phyloP scores from a whole-genome alignment of 2,888 invertebrate genomes.

The Ethmia dodecea region DNA sequence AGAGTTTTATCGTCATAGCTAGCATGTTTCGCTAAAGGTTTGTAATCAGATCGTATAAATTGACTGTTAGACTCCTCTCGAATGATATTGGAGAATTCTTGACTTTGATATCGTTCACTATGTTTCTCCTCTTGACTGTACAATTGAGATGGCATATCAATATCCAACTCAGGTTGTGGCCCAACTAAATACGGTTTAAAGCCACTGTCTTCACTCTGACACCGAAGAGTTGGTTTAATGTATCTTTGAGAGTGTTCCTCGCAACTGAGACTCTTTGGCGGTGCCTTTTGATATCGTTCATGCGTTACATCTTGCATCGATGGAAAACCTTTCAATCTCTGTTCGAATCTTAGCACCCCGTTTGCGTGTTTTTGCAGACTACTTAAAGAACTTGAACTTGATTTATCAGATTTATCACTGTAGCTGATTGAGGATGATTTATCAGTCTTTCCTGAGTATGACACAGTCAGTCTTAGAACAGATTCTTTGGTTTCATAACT shows the following conservation, averaged over 20 bases:
- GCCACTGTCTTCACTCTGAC: constrained; percentile 79
- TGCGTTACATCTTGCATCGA: constrained; percentile 41
- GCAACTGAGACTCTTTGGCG: constrained; percentile 70
- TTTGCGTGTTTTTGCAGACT: constrained; percentile 68
- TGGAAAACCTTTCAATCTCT: constrained; percentile 49
- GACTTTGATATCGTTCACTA: constrained; percentile 81
- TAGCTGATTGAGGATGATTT: constrained; percentile 73
- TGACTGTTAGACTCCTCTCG: constrained; percentile 54
- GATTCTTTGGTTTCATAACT: constrained; percentile 39
- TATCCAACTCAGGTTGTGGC: constrained; percentile 74
- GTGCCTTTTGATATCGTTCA: constrained; percentile 55
- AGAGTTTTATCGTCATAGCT: constrained; percentile 81
- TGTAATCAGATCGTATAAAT: constrained; percentile 73
- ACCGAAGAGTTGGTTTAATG: constrained; percentile 70
- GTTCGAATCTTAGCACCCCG: constrained; percentile 56
- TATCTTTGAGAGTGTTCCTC: constrained; percentile 66
- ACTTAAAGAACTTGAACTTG: constrained; percentile 71
- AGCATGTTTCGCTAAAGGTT: constrained; percentile 80
- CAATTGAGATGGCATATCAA: constrained; percentile 73
- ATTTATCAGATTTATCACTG: constrained; percentile 71
- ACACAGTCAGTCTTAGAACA: constrained; percentile 43
- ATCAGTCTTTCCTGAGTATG: constrained; percentile 51
- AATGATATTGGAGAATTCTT: constrained; percentile 77
- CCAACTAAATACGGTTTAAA: constrained; percentile 59
- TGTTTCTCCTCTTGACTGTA: constrained; percentile 80